Conservation (phyloP, 92 coral and sea anemone genomes). For the Meandrina meandrites region DNA sequence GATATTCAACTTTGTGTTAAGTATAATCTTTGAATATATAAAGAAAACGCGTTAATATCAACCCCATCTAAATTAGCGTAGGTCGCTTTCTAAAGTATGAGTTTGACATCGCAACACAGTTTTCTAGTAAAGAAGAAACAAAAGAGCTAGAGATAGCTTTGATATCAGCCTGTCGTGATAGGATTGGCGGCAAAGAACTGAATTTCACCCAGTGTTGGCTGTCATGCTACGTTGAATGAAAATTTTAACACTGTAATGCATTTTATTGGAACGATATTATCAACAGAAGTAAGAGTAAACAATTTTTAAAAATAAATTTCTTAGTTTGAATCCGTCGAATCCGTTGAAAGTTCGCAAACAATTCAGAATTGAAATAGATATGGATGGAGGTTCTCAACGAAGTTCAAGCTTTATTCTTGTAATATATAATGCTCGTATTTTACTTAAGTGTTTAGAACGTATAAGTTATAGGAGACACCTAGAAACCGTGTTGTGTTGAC, state of each 20-base stretch:
- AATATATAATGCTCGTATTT: no score
- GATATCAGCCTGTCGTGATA: not conserved
- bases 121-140: not conserved
- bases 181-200: not conserved
- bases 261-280: not conserved
- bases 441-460: not conserved
- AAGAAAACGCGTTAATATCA: no score
- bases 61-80: no score
- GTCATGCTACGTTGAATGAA: not conserved
- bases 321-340: no score
- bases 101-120: no score
- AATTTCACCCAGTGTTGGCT: not conserved
- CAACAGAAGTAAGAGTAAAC: no score
- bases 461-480: not conserved
- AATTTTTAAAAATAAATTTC: not conserved
- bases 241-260: not conserved
- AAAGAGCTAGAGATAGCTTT: not conserved
- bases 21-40: not conserved
- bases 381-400: not conserved
- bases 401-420: not conserved
- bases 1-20: not conserved
- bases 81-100: no score
- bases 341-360: not conserved
- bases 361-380: not conserved
- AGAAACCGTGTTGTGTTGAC: not conserved